Evolutionary conservation across 2,888 invertebrate genomes (phyloP).

Genomic region (Latheticus oryzae): DNA sequence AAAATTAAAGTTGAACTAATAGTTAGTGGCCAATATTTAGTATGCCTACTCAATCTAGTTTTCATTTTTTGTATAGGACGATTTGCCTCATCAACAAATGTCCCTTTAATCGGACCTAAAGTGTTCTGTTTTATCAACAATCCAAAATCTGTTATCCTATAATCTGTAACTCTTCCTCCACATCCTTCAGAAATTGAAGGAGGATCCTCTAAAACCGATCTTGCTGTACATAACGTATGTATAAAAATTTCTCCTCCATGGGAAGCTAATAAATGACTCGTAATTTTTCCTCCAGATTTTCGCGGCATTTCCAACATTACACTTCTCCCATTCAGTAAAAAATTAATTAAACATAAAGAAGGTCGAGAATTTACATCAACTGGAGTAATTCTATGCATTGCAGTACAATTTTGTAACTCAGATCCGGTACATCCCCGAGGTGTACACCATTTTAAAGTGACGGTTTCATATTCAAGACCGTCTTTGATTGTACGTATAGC

Average conservation of each 20-base stretch:
- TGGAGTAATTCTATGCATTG: slow-evolving; percentile 91
- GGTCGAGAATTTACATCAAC: slow-evolving; percentile 97
- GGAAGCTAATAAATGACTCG: slow-evolving; percentile 92
- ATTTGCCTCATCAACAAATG: slow-evolving; percentile 60
- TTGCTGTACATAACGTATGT: slow-evolving; percentile 86
- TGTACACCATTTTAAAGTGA: slow-evolving; percentile 97
- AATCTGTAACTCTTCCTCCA: slow-evolving; percentile 94
- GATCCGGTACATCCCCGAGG: slow-evolving; percentile 87
- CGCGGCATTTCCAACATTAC: slow-evolving; percentile 91
- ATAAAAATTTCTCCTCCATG: slow-evolving; percentile 97
- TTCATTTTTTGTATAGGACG: slow-evolving; percentile 75
- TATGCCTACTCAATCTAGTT: slow-evolving; percentile 78
- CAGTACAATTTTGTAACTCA: slow-evolving; percentile 85
- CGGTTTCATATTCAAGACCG: slow-evolving; percentile 82
- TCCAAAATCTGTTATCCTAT: slow-evolving; percentile 87
- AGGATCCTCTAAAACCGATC: slow-evolving; percentile 90
- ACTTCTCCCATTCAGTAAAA: slow-evolving; percentile 93
- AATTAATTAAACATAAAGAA: slow-evolving; percentile 96
- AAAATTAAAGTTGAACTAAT: slow-evolving; percentile 90
- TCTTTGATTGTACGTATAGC: slow-evolving; percentile 76
- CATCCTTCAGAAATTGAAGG: slow-evolving; percentile 95
- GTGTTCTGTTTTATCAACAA: slow-evolving; percentile 87
- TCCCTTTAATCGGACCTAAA: slow-evolving; percentile 76
- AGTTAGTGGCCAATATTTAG: slow-evolving; percentile 90
- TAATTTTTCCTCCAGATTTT: slow-evolving; percentile 86